A percentile compares a stretch with the other conserved stretches of the same genome.
phyloP scores from a whole-genome alignment of 2,113 vertebrate species.

The Scomber japonicus region DNA sequence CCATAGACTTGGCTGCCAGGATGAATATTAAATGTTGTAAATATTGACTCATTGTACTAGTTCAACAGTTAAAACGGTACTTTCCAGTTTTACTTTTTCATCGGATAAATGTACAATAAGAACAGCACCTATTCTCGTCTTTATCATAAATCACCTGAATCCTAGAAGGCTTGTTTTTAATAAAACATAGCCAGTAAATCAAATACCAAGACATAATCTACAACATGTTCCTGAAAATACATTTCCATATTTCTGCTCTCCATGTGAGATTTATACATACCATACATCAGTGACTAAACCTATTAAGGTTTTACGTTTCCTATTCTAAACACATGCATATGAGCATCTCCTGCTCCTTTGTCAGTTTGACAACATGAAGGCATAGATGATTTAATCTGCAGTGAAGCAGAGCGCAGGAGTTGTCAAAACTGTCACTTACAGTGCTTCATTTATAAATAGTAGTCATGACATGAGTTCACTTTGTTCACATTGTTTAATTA shows the following conservation, averaged over 20 bases:
- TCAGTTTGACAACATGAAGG: constrained; percentile 33
- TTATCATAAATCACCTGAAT: background rate
- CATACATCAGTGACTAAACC: constrained; percentile 24
- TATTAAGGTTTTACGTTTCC: constrained; percentile 17
- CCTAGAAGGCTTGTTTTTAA: background rate
- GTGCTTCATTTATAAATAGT: background rate
- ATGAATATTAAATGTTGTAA: too few relatives aligned
- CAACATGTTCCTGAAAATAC: background rate
- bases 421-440: constrained; percentile 46
- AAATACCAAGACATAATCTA: background rate
- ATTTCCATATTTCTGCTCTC: constrained; percentile 2
- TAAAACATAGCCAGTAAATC: background rate
- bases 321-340: constrained; percentile 9
- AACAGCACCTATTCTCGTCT: background rate
- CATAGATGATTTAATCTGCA: constrained; percentile 46
- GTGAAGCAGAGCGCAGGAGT: constrained; percentile 20
- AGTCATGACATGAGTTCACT: background rate
- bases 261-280: background rate
- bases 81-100: background rate
- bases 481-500: constrained; percentile 3
- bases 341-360: constrained; percentile 7
- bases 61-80: background rate
- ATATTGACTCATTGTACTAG: background rate
- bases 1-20: too few relatives aligned
- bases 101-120: background rate